Percentiles rank a stretch among this genome's conserved stretches.
phyloP scores from a whole-genome alignment of 2,888 invertebrate species.

The Drosophila kanekoi region DNA sequence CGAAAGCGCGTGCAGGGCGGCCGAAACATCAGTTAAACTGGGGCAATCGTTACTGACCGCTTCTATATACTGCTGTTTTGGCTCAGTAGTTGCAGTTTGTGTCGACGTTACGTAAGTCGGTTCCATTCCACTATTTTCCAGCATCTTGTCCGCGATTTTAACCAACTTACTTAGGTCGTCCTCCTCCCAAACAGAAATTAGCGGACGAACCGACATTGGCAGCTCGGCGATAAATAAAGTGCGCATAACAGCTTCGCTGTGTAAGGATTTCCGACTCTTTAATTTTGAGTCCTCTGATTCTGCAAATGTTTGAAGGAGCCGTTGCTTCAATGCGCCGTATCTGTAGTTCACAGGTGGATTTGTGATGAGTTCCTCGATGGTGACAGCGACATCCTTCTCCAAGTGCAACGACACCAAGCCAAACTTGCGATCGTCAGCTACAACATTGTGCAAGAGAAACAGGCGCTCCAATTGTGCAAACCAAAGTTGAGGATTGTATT shows the following conservation, averaged over 20 bases:
- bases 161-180: conserved; percentile 5
- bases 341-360: not conserved
- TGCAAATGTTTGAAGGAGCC: conserved; percentile 3
- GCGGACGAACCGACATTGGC: conserved; percentile 7
- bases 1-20: no score
- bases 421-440: conserved; percentile 6
- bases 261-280: not conserved
- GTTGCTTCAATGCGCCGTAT: conserved; percentile 5
- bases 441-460: not conserved
- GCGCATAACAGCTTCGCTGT: not conserved
- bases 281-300: conserved; percentile 3
- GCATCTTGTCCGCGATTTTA: conserved; percentile 13
- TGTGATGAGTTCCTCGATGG: conserved; percentile 2
- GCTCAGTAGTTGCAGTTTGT: not conserved
- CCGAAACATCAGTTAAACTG: no score
- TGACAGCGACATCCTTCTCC: not conserved
- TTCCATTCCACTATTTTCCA: not conserved
- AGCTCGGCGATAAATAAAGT: conserved; percentile 34
- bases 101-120: not conserved
- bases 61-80: no score
- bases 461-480: conserved; percentile 10
- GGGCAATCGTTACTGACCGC: no score
- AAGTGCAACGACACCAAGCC: not conserved
- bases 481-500: conserved; percentile 2
- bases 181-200: conserved; percentile 11